Evolutionary conservation across 2,888 invertebrate species (phyloP), one percentile per base, ranked within the genome.

Genomic region (Lymantria dispar): DNA sequence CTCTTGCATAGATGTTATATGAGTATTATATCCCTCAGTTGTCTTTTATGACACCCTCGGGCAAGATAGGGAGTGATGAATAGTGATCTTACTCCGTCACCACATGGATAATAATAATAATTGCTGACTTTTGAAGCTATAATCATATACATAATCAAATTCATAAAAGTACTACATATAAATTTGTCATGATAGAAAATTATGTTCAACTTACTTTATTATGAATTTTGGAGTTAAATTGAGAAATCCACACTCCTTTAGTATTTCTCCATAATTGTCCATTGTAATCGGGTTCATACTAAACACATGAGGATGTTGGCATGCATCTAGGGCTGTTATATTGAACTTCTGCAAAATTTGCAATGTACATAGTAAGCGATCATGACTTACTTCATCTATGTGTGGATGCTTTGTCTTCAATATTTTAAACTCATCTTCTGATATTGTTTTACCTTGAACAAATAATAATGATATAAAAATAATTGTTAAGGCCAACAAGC

Each of bases 171-270:
- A 22, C 22, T 22, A 22, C 22, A 22, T 22, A 22, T 22, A 11
- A 3, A 7, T 36, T 36, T 9, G n/a, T 11, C 2, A n/a, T 1
- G 36, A 11, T 10, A 33, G 2, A 10, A 7, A 33, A 33, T 33
- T 1, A 30, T 5, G 22, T 7, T 11, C 11, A 42, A 54, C 66
- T 68, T 66, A 88, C 89, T 82, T 84, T 58, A 88, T 85, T 46
- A 90, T 83, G 62, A 87, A 75, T 58, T 85, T 85, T 3, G 88
- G 79, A 13, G 85, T 58, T 22, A 92, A 76, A 39, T 74, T 71
- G 5, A 91, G 62, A 52, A 94, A 94, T 12, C 93, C 93, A 70
- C 94, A 94, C 80, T 95, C 95, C 57, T 81, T 83, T 11, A 95
- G 77, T 42, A 94, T 92, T 67, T 90, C 87, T 54, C 92, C 92